Percentiles rank a stretch among this genome's conserved stretches.
These are phyloP conservation scores for Epinephelus cyanopodus DNA, from an alignment of 2,113 vertebrate species.

Conservation along the genomic window DNA sequence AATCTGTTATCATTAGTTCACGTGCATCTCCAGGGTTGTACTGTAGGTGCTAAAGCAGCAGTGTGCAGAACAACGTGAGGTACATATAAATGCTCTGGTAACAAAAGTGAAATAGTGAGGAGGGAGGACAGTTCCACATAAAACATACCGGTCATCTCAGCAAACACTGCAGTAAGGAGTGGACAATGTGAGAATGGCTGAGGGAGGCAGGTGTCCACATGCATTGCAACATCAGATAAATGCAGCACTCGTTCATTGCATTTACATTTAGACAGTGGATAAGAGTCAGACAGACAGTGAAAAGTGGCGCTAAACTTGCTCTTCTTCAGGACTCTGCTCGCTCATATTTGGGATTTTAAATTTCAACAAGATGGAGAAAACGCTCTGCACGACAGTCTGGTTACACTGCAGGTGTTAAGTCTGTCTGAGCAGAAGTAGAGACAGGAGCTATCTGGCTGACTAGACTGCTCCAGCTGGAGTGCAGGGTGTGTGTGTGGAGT, in stretches of 20 bases:
- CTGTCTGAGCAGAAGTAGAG: constrained; percentile 26
- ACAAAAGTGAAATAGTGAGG: constrained; percentile 32
- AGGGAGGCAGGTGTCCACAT: constrained; percentile 70
- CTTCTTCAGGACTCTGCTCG: constrained; percentile 38
- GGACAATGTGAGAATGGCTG: constrained; percentile 72
- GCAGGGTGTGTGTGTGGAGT: constrained; percentile 69
- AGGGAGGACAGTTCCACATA: constrained; percentile 58
- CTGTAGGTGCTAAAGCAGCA: constrained; percentile 17
- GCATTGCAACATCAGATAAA: constrained; percentile 77
- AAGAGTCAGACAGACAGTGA: constrained; percentile 73
- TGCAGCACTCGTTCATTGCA: constrained; percentile 76
- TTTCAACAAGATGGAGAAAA: constrained; percentile 40
- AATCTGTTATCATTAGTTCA: neutral
- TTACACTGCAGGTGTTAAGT: constrained; percentile 6
- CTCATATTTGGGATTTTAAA: constrained; percentile 9
- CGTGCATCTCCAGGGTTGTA: neutral
- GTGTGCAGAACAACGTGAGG: constrained; percentile 13
- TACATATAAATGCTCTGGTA: constrained; percentile 44
- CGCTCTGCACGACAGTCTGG: neutral
- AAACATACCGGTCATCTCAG: constrained; percentile 59
- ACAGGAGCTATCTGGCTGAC: constrained; percentile 46
- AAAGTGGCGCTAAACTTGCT: constrained; percentile 59
- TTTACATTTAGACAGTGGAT: constrained; percentile 79
- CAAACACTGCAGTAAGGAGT: constrained; percentile 61
- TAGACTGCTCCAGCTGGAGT: constrained; percentile 37